Percentiles rank a stretch among this genome's conserved stretches.
These are phyloP conservation scores for Nothobranchius furzeri DNA, from an alignment of 2,113 vertebrate species.

Conservation along the genomic window DNA sequence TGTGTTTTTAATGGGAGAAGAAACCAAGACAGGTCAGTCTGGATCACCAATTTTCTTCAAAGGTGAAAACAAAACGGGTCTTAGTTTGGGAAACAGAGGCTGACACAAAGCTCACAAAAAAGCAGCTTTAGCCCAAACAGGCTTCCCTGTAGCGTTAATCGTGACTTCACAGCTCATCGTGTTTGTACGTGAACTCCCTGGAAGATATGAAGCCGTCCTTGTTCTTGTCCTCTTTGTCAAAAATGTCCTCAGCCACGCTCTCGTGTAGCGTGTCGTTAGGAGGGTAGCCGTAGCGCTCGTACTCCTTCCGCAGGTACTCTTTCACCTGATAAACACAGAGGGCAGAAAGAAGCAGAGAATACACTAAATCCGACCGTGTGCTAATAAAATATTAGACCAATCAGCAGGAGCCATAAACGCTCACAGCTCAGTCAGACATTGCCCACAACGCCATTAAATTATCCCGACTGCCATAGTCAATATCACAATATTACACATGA, in stretches of 20 bases:
- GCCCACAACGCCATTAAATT: too few species aligned
- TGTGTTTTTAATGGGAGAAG: neutral
- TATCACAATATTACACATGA: too few species aligned
- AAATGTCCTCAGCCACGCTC: conserved; percentile 91
- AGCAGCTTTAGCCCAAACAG: neutral
- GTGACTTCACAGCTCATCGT: conserved; percentile 88
- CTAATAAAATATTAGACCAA: too few species aligned
- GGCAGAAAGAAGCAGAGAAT: neutral
- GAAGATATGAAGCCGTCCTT: conserved; percentile 94
- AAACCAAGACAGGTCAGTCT: too few species aligned
- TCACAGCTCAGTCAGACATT: too few species aligned
- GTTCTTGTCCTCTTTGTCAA: conserved; percentile 94
- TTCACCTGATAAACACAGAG: conserved; percentile 83
- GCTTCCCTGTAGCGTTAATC: conserved; percentile 23
- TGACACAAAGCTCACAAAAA: too few species aligned
- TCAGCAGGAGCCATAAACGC: too few species aligned
- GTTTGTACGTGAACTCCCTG: conserved; percentile 94
- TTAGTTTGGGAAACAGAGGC: neutral
- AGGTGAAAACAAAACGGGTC: neutral
- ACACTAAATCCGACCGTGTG: too few species aligned
- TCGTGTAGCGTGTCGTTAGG: conserved; percentile 94
- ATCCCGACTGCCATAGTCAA: too few species aligned
- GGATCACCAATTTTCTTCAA: too few species aligned
- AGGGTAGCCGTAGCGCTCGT: conserved; percentile 88
- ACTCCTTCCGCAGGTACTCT: conserved; percentile 92